phyloP scores from a whole-genome alignment of 2,888 invertebrate genomes.

The Drosophila birchii region DNA sequence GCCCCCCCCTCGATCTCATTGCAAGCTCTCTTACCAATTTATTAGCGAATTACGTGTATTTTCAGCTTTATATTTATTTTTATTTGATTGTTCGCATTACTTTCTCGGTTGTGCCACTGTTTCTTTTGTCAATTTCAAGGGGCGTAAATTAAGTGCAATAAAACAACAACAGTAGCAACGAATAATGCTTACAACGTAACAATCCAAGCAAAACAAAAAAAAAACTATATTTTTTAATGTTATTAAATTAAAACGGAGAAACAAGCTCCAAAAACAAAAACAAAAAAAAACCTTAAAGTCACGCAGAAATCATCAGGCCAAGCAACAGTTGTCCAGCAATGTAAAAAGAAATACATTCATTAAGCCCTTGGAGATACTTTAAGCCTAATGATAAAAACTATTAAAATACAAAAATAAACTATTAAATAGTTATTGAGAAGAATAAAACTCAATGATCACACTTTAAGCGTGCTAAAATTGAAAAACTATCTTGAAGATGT shows the following conservation, averaged over 20 bases:
- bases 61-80: slow-evolving; percentile 23
- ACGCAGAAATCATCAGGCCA: slow-evolving; percentile 30
- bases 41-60: slow-evolving; percentile 69
- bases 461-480: too few relatives aligned
- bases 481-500: too few relatives aligned
- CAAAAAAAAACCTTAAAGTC: slow-evolving; percentile 21
- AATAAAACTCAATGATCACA: neutral
- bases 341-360: neutral
- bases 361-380: neutral
- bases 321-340: slow-evolving; percentile 12
- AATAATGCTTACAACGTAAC: slow-evolving; percentile 20
- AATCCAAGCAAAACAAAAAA: slow-evolving; percentile 12
- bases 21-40: slow-evolving; percentile 61
- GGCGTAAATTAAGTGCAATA: slow-evolving; percentile 70
- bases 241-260: slow-evolving; percentile 17
- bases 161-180: slow-evolving; percentile 41
- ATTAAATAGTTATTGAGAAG: neutral
- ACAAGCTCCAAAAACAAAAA: slow-evolving; percentile 27
- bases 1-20: slow-evolving; percentile 6
- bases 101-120: slow-evolving; percentile 5
- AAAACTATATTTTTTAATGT: slow-evolving; percentile 8
- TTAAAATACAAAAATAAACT: neutral
- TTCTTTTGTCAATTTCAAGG: slow-evolving; percentile 48
- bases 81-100: slow-evolving; percentile 19
- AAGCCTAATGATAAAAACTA: neutral